A percentile compares a stretch with the other conserved stretches of the same genome.
Conservation (phyloP, 1,140 invertebrate genomes). For the Asobara japonica region DNA sequence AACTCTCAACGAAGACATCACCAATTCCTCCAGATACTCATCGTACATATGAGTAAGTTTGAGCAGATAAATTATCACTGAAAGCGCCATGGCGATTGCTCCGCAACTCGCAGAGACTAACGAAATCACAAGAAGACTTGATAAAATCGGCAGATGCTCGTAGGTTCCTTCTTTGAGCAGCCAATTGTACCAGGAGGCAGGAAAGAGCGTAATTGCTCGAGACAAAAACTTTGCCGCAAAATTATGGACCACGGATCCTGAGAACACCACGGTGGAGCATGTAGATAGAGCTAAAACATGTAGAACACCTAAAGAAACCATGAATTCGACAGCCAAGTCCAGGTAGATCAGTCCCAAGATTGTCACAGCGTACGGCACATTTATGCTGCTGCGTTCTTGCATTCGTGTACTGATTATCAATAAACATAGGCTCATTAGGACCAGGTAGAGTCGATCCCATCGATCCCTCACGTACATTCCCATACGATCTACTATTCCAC, state of each 20-base stretch:
- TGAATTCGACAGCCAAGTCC: conserved; percentile 49
- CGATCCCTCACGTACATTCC: conserved; percentile 56
- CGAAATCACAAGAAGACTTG: conserved; percentile 62
- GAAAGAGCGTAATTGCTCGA: conserved; percentile 63
- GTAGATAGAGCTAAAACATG: conserved; percentile 62
- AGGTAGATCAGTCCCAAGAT: conserved; percentile 41
- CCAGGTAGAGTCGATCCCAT: conserved; percentile 56
- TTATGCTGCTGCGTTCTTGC: conserved; percentile 33
- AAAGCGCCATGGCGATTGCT: conserved; percentile 64
- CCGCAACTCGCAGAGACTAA: conserved; percentile 68
- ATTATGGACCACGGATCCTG: conserved; percentile 70
- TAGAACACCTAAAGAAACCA: conserved; percentile 64
- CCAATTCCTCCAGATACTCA: conserved; percentile 76
- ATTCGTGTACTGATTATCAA: conserved; percentile 54
- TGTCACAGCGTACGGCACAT: conserved; percentile 45
- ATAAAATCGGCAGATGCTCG: conserved; percentile 66
- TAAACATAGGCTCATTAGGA: conserved; percentile 53
- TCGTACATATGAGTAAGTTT: conserved; percentile 78
- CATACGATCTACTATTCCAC: conserved; percentile 51
- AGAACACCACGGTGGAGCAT: conserved; percentile 67
- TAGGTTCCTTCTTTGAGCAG: conserved; percentile 60
- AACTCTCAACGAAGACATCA: conserved; percentile 51
- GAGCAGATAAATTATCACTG: conserved; percentile 59
- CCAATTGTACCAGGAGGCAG: conserved; percentile 68
- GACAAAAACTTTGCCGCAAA: conserved; percentile 68